Evolutionary conservation across 2,113 vertebrate species (phyloP), one percentile per base, ranked within the genome.

Genomic region (Malaclemys terrapin): DNA sequence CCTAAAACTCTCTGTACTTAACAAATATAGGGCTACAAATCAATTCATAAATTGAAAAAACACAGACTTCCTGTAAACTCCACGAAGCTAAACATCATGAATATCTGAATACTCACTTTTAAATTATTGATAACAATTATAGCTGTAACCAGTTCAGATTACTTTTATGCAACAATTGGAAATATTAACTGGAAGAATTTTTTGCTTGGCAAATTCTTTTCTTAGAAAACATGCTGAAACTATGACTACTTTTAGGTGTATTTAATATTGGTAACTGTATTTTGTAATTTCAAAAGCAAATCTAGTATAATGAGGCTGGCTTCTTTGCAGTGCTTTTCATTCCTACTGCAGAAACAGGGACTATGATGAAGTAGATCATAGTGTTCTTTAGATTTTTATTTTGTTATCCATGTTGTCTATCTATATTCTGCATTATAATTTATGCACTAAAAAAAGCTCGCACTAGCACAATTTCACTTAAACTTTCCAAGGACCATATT

Each of bases 351-450:
- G 35, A 75, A 75, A 75, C 8, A 75, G 69, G 19, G 10, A 42
- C 8, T 38, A 24, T 22, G 69, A 20, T 22, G 38, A 75, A 75
- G 20, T 42, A 62, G 59, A 75, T 19, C 35, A 38, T 12, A 42
- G 38, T 42, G 38, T 42, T 75, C 69, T 75, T 75, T 17, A 22
- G 69, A n/a, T 38, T 72, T 72, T 75, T 62, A 31, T 62, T 75
- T 75, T 75, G 8, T 75, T 75, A 38, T 42, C 69, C 38, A 38
- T 42, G 35, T 72, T 22, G 35, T 42, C 69, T 89, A 92, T 53
- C 25, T 54, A 91, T 91, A 94, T 93, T 93, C 90, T 89, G 22
- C 29, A 89, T 92, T 95, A 89, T 85, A 95, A 90, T 80, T 3
- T 82, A 50, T 83, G 38, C 88, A 53, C 89, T 87, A 57, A 91